Evolutionary conservation across 2,113 vertebrate genomes (phyloP).

Genomic region (Burhinus bistriatus): DNA sequence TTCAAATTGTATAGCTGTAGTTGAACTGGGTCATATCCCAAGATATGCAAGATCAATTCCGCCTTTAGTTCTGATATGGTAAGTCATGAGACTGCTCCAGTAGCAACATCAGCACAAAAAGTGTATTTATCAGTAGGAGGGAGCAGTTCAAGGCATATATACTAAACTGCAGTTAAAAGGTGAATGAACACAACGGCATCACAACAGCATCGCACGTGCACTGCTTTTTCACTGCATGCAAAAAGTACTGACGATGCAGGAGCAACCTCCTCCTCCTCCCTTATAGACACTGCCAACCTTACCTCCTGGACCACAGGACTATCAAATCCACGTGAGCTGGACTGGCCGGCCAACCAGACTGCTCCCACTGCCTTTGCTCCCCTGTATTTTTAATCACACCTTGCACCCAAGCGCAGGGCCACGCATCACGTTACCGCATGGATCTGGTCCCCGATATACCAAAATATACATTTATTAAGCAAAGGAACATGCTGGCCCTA

Average conservation of each 20-base stretch:
- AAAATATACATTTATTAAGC: background rate
- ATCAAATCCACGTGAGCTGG: too few species aligned
- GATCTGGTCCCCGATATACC: background rate
- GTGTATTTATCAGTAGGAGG: background rate
- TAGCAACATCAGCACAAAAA: background rate
- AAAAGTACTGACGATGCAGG: background rate
- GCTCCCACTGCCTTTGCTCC: background rate
- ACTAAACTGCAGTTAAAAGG: background rate
- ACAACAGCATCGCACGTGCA: background rate
- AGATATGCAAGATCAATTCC: accelerated
- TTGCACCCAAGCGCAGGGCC: background rate
- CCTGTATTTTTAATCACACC: background rate
- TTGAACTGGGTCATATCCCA: background rate
- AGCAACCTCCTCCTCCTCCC: background rate
- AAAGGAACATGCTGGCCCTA: background rate
- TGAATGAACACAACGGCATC: background rate
- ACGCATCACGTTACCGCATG: accelerated
- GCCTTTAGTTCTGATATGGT: background rate
- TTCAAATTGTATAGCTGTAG: background rate
- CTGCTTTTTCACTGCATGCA: background rate
- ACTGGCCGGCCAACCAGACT: background rate
- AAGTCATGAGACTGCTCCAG: background rate
- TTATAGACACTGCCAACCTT: background rate
- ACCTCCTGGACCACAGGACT: background rate
- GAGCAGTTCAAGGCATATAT: background rate